Conservation (phyloP, 2,113 vertebrate species). For the Anser cygnoides region DNA sequence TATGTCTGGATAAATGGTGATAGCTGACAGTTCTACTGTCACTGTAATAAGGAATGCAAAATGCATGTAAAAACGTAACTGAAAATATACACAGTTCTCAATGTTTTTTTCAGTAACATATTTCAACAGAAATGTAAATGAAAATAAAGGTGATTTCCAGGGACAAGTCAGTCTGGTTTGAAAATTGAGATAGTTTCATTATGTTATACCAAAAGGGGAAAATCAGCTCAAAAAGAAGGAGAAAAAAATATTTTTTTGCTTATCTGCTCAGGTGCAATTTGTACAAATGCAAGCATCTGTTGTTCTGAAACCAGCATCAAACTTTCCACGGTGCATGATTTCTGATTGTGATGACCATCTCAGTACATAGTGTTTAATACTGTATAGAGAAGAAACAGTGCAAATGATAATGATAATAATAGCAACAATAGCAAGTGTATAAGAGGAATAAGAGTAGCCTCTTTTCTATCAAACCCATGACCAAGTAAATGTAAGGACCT, state of each 20-base stretch:
- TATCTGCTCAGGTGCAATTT: neutral
- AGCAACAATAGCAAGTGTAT: constrained; percentile 57
- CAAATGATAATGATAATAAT: constrained; percentile 36
- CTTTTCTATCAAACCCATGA: constrained; percentile 61
- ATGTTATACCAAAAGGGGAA: neutral
- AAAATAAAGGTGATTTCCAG: neutral
- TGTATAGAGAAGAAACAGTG: constrained; percentile 38
- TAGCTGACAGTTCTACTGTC: neutral
- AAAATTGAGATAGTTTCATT: neutral
- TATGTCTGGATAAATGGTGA: neutral
- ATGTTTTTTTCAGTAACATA: neutral
- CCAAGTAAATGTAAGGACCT: neutral
- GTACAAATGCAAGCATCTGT: neutral
- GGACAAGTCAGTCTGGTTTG: neutral
- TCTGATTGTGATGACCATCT: neutral
- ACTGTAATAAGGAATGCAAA: neutral
- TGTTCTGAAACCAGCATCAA: neutral
- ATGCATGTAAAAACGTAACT: neutral
- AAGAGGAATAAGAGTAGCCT: constrained; percentile 70
- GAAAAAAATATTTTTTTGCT: neutral
- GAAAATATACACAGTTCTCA: neutral
- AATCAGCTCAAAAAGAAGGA: neutral
- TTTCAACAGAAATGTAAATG: neutral
- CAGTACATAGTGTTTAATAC: neutral
- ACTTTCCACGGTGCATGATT: neutral